A percentile compares a stretch with the other conserved stretches of the same genome.
Evolutionary conservation across 2,888 invertebrate genomes (phyloP).

Genomic region (Drosophila phalerata): DNA sequence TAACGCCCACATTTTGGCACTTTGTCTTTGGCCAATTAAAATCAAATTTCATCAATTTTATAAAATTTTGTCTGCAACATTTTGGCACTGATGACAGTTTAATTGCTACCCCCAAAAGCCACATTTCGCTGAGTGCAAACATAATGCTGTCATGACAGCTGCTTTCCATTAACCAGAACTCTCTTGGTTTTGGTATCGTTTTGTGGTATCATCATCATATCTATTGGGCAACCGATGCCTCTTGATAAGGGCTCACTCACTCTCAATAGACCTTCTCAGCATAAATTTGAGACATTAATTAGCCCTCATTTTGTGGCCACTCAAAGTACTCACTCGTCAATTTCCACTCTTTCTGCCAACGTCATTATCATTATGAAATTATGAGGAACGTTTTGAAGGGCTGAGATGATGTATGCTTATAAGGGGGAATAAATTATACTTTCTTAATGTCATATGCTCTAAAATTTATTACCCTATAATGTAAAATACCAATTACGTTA

Average conservation of each 20-base stretch:
- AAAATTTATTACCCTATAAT: not conserved
- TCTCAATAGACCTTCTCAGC: conserved; percentile 32
- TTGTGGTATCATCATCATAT: conserved; percentile 48
- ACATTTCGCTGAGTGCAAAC: conserved; percentile 6
- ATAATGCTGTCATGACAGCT: conserved; percentile 60
- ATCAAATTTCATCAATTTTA: conserved; percentile 72
- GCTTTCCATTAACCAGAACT: conserved; percentile 64
- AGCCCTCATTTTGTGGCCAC: conserved; percentile 61
- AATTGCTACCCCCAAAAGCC: conserved; percentile 56
- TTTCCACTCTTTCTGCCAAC: conserved; percentile 19
- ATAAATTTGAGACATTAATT: conserved; percentile 68
- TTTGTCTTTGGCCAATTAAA: conserved; percentile 74
- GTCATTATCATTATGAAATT: conserved; percentile 47
- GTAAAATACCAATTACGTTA: not conserved
- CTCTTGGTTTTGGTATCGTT: conserved; percentile 34
- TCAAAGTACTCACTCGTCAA: conserved; percentile 31
- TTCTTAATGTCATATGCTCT: not conserved
- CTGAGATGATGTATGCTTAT: not conserved
- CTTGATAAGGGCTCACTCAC: conserved; percentile 45
- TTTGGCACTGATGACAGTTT: conserved; percentile 75
- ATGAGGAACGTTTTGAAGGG: not conserved
- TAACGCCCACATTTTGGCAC: conserved; percentile 56
- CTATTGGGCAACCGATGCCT: conserved; percentile 34
- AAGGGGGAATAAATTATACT: conserved; percentile 1
- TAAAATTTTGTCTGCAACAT: conserved; percentile 51